Evolutionary conservation across 2,888 invertebrate genomes (phyloP).

Genomic region (Nymphalis polychloros): DNA sequence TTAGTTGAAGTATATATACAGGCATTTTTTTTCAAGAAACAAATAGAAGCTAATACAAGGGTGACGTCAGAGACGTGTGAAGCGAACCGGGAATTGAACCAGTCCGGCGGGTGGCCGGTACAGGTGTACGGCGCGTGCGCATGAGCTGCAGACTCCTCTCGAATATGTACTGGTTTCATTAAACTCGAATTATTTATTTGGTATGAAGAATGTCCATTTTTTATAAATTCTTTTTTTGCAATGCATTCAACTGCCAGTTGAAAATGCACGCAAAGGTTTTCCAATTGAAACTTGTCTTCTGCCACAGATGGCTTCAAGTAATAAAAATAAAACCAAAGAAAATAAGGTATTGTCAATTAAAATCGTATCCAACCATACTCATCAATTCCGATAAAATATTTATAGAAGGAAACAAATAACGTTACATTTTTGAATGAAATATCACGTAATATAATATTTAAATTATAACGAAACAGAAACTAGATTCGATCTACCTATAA

Average conservation of each 20-base stretch:
- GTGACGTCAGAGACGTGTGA: constrained; percentile 38
- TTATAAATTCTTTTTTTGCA: constrained; percentile 10
- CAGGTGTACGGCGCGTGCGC: constrained; percentile 60
- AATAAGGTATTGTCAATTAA: background rate
- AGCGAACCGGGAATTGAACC: constrained; percentile 41
- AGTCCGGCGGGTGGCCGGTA: constrained; percentile 47
- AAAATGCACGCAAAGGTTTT: background rate
- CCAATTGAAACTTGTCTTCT: constrained; percentile 6
- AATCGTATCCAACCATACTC: background rate
- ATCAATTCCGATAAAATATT: too few relatives aligned
- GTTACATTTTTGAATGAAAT: background rate
- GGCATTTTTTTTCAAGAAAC: background rate
- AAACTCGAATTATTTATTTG: constrained; percentile 6
- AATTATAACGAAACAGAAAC: constrained; percentile 14
- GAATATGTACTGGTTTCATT: constrained; percentile 6
- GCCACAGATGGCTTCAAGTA: background rate
- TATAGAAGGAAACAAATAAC: background rate
- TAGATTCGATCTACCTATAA: constrained; percentile 7
- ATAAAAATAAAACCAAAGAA: background rate
- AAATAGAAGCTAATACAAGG: constrained; percentile 22
- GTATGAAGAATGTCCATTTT: constrained; percentile 7
- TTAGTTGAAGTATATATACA: too few relatives aligned
- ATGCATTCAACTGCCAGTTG: constrained; percentile 14
- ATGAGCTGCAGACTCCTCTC: constrained; percentile 12
- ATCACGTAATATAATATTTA: constrained; percentile 5